phyloP scores from a whole-genome alignment of 2,888 invertebrate species.

The Agonopterix arenella region DNA sequence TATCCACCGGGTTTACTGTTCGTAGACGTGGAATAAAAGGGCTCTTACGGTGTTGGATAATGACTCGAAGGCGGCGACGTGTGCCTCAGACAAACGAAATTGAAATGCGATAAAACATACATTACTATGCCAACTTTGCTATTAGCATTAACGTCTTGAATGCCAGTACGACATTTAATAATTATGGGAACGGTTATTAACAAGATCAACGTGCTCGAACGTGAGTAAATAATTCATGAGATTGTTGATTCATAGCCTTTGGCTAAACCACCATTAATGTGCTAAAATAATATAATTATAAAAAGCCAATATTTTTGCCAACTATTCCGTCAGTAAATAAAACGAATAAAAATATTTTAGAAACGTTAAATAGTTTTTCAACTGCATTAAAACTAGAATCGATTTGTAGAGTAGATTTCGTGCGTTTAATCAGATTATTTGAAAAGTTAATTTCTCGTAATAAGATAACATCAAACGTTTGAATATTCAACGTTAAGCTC shows the following conservation, averaged over 20 bases:
- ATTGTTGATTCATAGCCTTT: conserved; percentile 56
- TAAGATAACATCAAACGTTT: too few relatives aligned
- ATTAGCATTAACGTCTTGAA: conserved; percentile 10
- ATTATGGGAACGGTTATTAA: conserved; percentile 31
- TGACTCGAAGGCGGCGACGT: conserved; percentile 19
- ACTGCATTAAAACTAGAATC: too few relatives aligned
- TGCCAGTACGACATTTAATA: conserved; percentile 8
- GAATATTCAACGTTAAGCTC: too few relatives aligned
- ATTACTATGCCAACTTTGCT: conserved; percentile 5
- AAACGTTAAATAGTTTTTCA: too few relatives aligned
- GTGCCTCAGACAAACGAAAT: conserved; percentile 12
- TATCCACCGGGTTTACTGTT: conserved; percentile 33
- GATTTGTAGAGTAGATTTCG: too few relatives aligned
- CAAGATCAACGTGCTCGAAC: conserved; percentile 27
- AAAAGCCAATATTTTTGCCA: conserved; percentile 22
- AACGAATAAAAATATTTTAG: neutral
- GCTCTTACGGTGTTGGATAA: conserved; percentile 19
- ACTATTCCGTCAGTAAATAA: conserved; percentile 20
- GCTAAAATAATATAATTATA: conserved; percentile 39
- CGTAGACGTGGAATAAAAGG: conserved; percentile 28
- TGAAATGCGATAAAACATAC: conserved; percentile 13
- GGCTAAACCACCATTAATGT: conserved; percentile 30
- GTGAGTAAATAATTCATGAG: conserved; percentile 48
- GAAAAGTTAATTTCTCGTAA: too few relatives aligned
- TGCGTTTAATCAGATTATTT: too few relatives aligned